Percentiles rank a stretch among this genome's conserved stretches.
Evolutionary conservation across 2,888 invertebrate species (phyloP).

Genomic region (Drosophila borborema): DNA sequence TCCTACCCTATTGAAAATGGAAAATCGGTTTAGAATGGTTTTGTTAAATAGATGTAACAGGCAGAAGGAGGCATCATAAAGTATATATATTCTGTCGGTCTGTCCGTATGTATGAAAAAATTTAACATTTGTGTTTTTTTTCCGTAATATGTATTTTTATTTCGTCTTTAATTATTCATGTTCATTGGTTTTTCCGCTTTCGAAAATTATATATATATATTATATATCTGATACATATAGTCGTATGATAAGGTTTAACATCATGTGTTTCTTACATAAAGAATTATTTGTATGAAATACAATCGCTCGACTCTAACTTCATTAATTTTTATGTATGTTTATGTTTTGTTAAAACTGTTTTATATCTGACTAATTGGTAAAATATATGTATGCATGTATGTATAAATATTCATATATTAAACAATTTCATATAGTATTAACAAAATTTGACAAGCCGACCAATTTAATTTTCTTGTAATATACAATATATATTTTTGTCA

Average conservation of each 20-base stretch:
- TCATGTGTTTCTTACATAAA: conserved; percentile 60
- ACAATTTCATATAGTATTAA: conserved; percentile 69
- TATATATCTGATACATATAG: conserved; percentile 54
- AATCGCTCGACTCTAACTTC: conserved; percentile 48
- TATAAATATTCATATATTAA: conserved; percentile 58
- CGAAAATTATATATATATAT: conserved; percentile 57
- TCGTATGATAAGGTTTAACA: conserved; percentile 60
- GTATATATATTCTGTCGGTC: too few relatives aligned
- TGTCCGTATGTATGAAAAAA: too few relatives aligned
- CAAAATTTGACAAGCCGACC: conserved; percentile 76
- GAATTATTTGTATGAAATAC: conserved; percentile 60
- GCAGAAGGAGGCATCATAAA: too few relatives aligned
- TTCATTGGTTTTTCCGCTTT: conserved; percentile 52
- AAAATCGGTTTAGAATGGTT: too few relatives aligned
- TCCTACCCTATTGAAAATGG: too few relatives aligned
- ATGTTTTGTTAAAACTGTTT: conserved; percentile 60
- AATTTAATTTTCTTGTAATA: conserved; percentile 57
- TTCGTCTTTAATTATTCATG: conserved; percentile 63
- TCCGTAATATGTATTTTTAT: conserved; percentile 51
- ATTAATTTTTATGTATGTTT: conserved; percentile 42
- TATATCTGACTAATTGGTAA: conserved; percentile 66
- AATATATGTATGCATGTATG: conserved; percentile 56
- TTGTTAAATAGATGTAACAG: too few relatives aligned
- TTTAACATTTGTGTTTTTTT: background rate
- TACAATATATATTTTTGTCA: conserved; percentile 58